Evolutionary conservation across 2,113 vertebrate species (phyloP).

Genomic region (Thamnophis sirtalis): DNA sequence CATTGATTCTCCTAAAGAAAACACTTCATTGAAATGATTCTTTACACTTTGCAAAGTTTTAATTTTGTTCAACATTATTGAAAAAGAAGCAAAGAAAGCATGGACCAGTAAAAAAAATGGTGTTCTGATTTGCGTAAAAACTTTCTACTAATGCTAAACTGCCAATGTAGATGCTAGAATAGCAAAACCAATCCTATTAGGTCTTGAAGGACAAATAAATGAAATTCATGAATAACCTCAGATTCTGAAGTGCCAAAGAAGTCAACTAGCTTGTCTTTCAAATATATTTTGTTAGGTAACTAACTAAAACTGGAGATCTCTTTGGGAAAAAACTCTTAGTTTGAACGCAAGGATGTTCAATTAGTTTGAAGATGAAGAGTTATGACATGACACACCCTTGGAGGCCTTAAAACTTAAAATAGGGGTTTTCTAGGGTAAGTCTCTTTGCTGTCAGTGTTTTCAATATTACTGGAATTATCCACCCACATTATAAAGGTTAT

Average conservation of each 20-base stretch:
- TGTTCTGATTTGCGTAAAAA: background rate
- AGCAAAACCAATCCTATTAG: background rate
- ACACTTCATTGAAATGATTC: background rate
- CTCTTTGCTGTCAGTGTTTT: background rate
- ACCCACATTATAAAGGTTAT: background rate
- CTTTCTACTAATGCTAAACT: background rate
- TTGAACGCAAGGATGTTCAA: background rate
- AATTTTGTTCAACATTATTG: background rate
- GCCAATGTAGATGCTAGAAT: background rate
- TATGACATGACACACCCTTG: background rate
- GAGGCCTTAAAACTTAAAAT: background rate
- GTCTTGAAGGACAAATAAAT: background rate
- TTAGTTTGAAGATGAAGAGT: background rate
- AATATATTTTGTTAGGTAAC: background rate
- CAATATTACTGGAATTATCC: background rate
- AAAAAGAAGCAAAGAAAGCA: background rate
- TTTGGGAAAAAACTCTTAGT: background rate
- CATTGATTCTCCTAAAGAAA: background rate
- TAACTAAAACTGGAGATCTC: background rate
- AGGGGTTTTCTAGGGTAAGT: background rate
- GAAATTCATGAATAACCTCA: background rate
- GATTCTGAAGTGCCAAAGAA: background rate
- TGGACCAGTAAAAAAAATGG: background rate
- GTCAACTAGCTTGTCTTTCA: background rate
- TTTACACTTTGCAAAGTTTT: background rate